Conservation (phyloP, 2,888 invertebrate species). For the Campaea margaritaria region DNA sequence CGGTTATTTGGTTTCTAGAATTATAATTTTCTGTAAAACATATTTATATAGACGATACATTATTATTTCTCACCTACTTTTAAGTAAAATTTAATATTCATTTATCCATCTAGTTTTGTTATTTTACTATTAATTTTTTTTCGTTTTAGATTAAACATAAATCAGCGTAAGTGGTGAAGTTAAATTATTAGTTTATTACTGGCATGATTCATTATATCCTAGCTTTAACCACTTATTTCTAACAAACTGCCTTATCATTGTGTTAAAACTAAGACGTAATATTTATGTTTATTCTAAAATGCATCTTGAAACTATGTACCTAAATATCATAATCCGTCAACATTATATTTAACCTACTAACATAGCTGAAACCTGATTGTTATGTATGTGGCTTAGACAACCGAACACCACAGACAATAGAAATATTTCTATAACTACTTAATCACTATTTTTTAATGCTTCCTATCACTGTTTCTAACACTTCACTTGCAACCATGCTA, state of each 20-base stretch:
- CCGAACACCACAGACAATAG: constrained; percentile 52
- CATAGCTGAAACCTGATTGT: constrained; percentile 82
- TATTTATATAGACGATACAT: no score
- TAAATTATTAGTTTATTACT: not conserved
- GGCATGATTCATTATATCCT: constrained; percentile 8
- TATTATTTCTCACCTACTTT: no score
- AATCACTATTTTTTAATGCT: not conserved
- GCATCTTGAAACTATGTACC: constrained; percentile 12
- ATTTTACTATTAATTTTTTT: constrained; percentile 20
- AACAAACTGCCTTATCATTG: no score
- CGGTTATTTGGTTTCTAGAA: no score
- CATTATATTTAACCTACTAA: constrained; percentile 12
- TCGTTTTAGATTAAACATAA: constrained; percentile 22
- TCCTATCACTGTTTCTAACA: constrained; percentile 10
- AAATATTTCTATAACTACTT: constrained; percentile 4
- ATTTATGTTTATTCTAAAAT: not conserved
- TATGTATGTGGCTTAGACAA: constrained; percentile 82
- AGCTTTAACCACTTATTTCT: constrained; percentile 2
- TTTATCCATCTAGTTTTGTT: no score
- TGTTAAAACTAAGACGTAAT: no score
- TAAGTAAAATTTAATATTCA: not conserved
- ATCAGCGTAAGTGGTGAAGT: constrained; percentile 19
- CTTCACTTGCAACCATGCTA: constrained; percentile 31
- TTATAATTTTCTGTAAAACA: no score
- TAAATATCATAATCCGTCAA: not conserved